A percentile compares a stretch with the other conserved stretches of the same genome.
Conservation (phyloP, 1,140 invertebrate species). For the Vanessa atalanta region DNA sequence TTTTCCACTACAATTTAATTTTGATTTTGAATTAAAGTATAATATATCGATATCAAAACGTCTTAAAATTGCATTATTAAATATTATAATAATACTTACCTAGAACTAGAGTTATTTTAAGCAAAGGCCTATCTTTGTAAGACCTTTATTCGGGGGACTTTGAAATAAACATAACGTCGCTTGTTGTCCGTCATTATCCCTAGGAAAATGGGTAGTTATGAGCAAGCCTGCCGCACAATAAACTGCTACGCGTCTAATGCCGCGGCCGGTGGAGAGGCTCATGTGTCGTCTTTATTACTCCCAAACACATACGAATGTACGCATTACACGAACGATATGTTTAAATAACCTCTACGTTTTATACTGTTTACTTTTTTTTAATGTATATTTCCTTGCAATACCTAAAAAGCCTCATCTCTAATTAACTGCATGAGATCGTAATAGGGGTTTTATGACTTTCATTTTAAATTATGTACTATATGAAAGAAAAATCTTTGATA, state of each 20-base stretch:
- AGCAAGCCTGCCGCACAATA: constrained; percentile 68
- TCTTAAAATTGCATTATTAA: background rate
- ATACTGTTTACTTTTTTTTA: background rate
- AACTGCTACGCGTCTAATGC: constrained; percentile 69
- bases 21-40: no score
- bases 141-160: constrained; percentile 37
- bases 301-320: constrained; percentile 38
- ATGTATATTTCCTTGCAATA: background rate
- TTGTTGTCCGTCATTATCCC: constrained; percentile 70
- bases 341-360: constrained; percentile 24
- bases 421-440: no score
- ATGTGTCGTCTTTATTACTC: constrained; percentile 67
- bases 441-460: no score
- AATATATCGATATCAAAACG: no score
- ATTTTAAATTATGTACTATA: no score
- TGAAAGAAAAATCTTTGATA: no score
- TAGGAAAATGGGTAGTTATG: constrained; percentile 73
- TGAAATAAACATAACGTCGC: constrained; percentile 70
- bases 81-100: background rate
- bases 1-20: background rate
- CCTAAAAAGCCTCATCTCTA: no score
- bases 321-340: constrained; percentile 27
- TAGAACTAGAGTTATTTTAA: constrained; percentile 14
- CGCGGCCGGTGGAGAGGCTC: constrained; percentile 52
- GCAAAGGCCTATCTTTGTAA: constrained; percentile 11